phyloP scores from a whole-genome alignment of 2,797 vertebrate species.

The Diplodus sargus region DNA sequence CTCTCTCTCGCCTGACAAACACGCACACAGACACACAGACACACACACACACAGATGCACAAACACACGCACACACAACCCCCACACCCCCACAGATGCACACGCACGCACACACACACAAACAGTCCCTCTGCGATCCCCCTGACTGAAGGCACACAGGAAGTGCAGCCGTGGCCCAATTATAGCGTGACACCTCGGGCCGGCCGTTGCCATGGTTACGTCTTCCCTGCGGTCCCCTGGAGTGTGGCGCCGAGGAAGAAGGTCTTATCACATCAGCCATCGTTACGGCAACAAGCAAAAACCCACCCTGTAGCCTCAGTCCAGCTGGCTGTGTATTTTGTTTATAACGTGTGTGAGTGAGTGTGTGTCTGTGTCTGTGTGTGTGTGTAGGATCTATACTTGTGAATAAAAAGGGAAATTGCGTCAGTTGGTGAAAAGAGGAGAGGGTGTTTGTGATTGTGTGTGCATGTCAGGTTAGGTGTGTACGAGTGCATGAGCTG shows the following conservation, averaged over 20 bases:
- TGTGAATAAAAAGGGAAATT: conserved; percentile 60
- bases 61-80: conserved; percentile 34
- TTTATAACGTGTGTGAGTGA: conserved; percentile 62
- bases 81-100: conserved; percentile 52
- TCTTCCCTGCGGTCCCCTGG: conserved; percentile 89
- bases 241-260: conserved; percentile 89
- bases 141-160: conserved; percentile 86
- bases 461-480: conserved; percentile 69
- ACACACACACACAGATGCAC: conserved; percentile 42
- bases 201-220: conserved; percentile 94
- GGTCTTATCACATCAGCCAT: conserved; percentile 92
- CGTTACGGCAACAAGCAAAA: conserved; percentile 86
- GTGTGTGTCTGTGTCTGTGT: conserved; percentile 48
- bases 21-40: conserved; percentile 48
- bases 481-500: conserved; percentile 61
- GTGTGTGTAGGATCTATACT: conserved; percentile 51
- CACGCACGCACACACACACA: conserved; percentile 48
- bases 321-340: conserved; percentile 68
- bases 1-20: conserved; percentile 77
- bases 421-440: conserved; percentile 44
- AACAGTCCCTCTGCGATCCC: conserved; percentile 82
- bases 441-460: conserved; percentile 52
- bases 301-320: conserved; percentile 75
- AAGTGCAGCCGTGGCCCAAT: conserved; percentile 90
- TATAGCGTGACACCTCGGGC: conserved; percentile 90